phyloP scores from a whole-genome alignment of 2,113 vertebrate genomes.

The Talpa occidentalis region DNA sequence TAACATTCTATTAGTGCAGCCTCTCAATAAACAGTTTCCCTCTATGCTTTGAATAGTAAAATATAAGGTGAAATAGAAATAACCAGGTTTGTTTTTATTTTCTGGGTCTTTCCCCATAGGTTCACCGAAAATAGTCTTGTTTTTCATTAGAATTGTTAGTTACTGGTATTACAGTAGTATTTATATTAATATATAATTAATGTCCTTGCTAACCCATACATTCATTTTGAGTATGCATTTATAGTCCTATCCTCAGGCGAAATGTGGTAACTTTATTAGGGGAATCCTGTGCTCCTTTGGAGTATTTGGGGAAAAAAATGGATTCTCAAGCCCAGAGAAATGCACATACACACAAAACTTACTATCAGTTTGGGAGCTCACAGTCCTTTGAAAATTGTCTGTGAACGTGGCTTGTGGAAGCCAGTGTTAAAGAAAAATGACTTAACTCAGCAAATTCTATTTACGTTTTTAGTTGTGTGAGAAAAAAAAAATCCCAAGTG shows the following conservation, averaged over 20 bases:
- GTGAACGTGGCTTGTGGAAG: background rate
- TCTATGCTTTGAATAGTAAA: background rate
- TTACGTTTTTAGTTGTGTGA: conserved; percentile 40
- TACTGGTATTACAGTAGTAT: background rate
- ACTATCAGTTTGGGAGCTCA: conserved; percentile 6
- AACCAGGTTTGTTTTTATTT: background rate
- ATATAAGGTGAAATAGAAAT: conserved; percentile 15
- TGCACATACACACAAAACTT: background rate
- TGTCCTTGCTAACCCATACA: background rate
- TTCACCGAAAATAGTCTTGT: background rate
- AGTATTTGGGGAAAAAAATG: background rate
- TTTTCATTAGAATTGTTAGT: conserved; percentile 54
- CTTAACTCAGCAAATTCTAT: conserved; percentile 18
- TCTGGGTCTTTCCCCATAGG: conserved; percentile 4
- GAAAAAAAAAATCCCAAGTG: conserved; percentile 32
- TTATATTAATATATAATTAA: background rate
- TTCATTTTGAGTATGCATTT: conserved; percentile 18
- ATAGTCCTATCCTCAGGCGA: background rate
- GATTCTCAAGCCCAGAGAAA: background rate
- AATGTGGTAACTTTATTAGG: background rate
- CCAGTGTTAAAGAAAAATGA: conserved; percentile 11
- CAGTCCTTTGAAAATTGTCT: background rate
- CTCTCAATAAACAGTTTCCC: background rate
- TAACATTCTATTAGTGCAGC: background rate
- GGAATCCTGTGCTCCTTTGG: background rate